These are phyloP conservation scores for Leptinotarsa peninsularis DNA, from an alignment of 2,888 invertebrate genomes.

Conservation along the genomic window DNA sequence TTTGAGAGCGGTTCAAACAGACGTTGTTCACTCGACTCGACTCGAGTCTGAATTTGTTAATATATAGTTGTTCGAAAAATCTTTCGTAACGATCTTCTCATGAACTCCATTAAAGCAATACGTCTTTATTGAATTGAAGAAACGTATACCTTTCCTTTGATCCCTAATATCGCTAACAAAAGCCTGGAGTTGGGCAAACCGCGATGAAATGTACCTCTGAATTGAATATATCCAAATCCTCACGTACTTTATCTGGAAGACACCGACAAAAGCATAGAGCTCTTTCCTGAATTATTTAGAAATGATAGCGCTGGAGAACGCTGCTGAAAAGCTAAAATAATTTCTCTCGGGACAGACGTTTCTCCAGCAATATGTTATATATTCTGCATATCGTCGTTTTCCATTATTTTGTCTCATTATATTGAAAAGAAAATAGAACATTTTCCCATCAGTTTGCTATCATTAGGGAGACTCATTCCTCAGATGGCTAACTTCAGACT, in stretches of 20 bases:
- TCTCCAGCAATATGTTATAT: conserved; percentile 7
- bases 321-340: conserved; percentile 11
- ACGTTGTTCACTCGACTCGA: no score
- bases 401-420: background rate
- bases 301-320: conserved; percentile 11
- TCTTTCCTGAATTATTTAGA: conserved; percentile 7
- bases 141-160: background rate
- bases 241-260: conserved; percentile 4
- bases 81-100: no score
- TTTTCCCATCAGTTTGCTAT: background rate
- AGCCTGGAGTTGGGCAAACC: background rate
- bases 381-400: background rate
- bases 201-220: background rate
- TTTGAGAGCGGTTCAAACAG: no score
- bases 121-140: no score
- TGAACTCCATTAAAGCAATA: no score
- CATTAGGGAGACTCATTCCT: background rate
- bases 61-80: no score
- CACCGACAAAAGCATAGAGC: conserved; percentile 6
- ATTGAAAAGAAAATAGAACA: background rate
- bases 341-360: conserved; percentile 12
- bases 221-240: background rate
- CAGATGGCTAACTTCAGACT: background rate
- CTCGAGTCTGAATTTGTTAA: no score
- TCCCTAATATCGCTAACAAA: background rate